phyloP scores from a whole-genome alignment of 2,113 vertebrate species.

The Silurus meridionalis region DNA sequence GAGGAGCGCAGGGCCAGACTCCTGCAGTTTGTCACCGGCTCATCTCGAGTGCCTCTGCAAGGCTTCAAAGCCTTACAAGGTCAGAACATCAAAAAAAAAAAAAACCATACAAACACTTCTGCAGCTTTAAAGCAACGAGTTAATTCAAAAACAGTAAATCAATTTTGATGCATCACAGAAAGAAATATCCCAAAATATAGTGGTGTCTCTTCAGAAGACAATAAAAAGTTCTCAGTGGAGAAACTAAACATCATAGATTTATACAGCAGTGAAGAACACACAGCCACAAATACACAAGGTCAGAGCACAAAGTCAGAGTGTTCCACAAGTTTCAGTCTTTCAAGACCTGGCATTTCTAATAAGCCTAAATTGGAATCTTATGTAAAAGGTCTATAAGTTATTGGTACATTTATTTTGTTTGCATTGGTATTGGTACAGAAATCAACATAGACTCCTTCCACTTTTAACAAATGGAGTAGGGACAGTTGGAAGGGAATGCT shows the following conservation, averaged over 20 bases:
- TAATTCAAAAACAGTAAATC: background rate
- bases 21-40: conserved; percentile 97
- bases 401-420: background rate
- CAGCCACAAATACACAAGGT: background rate
- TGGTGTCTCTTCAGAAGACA: background rate
- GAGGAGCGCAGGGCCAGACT: conserved; percentile 92
- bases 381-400: too few species aligned
- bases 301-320: background rate
- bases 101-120: background rate
- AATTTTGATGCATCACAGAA: background rate
- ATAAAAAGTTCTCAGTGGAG: background rate
- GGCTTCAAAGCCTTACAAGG: conserved; percentile 98
- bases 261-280: background rate
- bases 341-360: background rate
- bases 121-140: background rate
- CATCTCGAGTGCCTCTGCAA: conserved; percentile 94
- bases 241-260: background rate
- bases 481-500: background rate
- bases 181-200: background rate
- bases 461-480: background rate
- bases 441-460: background rate
- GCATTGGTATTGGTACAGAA: background rate
- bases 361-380: too few species aligned
- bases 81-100: conserved; percentile 54
- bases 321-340: background rate